Evolutionary conservation across 2,113 vertebrate species (phyloP), one percentile per base, ranked within the genome.

Genomic region (Vulpes vulpes): DNA sequence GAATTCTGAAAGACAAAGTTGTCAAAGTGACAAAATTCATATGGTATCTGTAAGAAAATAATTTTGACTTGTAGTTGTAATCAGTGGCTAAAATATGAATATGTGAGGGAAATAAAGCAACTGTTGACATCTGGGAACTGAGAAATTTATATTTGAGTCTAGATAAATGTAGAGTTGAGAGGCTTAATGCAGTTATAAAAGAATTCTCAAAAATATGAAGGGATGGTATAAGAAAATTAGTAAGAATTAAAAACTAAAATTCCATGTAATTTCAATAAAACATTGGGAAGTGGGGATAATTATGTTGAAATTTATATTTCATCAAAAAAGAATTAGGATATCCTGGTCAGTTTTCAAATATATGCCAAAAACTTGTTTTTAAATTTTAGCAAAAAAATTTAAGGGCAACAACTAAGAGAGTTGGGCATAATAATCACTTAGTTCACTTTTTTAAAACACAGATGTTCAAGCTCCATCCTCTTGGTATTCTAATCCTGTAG

Each of bases 311-410:
- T 32, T 89, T 84, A 59, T 62, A 16, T 78, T 76, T 67, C 12
- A 67, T 71, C 27, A 15, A n/a, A 55, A 57, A 92, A 78, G 25
- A 30, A 69, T 78, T 32, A 30, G 30, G 19, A 57, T 67, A 88
- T 69, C 19, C 17, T 57, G 10, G 11, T 86, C 27, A 69, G 7
- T 43, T 92, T 57, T 89, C 53, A 84, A 57, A 82, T 62, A 25
- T 71, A 30, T 95, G 49, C 57, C n/a, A 76, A 79, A 74, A 49
- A 67, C 22, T 87, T 87, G 23, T 81, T 96, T 64, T 91, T 91
- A 80, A 64, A 57, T 89, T 35, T 62, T 92, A 71, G 17, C 23
- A 78, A 83, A 86, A 90, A 89, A 69, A 19, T 55, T 55, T 69
- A 78, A 14, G 53, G 65, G 16, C 38, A 69, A n/a, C 53, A 79